These are phyloP conservation scores for Cynopterus sphinx DNA, from an alignment of 2,797 vertebrate genomes.

Conservation along the genomic window DNA sequence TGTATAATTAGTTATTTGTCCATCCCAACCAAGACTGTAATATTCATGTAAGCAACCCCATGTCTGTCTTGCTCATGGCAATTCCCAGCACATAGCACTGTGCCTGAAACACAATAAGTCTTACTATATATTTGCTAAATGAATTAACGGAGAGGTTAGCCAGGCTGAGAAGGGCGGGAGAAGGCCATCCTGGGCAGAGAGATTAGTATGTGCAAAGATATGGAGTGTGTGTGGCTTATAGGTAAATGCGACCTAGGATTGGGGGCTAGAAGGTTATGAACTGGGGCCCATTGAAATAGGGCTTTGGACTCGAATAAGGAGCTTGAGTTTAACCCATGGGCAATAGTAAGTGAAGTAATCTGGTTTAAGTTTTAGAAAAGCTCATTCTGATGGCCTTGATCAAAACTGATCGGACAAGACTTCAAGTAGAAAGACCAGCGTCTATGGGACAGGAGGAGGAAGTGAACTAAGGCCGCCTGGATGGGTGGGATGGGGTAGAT, in stretches of 20 bases:
- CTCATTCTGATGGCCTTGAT: background rate
- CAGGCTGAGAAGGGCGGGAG: background rate
- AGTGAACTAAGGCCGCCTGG: background rate
- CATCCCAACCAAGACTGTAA: background rate
- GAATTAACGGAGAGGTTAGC: background rate
- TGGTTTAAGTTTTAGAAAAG: slow-evolving; percentile 23
- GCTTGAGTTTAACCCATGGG: background rate
- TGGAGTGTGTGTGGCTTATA: background rate
- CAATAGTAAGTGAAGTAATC: background rate
- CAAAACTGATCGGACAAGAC: background rate
- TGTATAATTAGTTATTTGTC: background rate
- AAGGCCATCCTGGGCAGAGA: background rate
- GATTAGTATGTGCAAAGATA: background rate
- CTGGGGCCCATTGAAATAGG: background rate
- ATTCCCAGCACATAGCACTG: background rate
- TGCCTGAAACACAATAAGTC: background rate
- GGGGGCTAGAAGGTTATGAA: background rate
- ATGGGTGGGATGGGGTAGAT: background rate
- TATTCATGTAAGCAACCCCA: background rate
- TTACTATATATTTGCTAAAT: background rate
- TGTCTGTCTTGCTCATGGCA: background rate
- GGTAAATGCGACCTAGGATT: background rate
- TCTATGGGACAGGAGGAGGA: background rate
- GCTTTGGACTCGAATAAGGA: background rate
- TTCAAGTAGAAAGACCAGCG: background rate